phyloP scores from a whole-genome alignment of 37 sponge, comb jelly and placozoan genomes.

The Lycopodina hypogea region DNA sequence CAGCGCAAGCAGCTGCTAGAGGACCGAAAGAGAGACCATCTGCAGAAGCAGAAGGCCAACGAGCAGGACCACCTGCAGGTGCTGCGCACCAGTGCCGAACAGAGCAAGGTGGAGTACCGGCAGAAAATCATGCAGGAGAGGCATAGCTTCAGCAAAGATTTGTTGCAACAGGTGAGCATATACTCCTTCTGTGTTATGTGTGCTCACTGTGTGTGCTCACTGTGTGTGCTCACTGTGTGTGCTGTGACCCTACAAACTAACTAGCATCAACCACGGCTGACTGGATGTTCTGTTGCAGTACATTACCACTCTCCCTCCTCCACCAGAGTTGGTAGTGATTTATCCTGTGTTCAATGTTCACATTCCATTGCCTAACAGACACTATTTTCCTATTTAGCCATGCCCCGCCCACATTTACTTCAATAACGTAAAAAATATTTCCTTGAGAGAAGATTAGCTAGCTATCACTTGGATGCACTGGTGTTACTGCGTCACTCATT shows the following conservation, averaged over 20 bases:
- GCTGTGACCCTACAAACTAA: not conserved
- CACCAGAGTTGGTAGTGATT: no score
- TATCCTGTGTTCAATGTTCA: no score
- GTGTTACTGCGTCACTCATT: no score
- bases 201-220: not conserved
- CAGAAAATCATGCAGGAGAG: conserved; percentile 67
- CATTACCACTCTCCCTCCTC: no score
- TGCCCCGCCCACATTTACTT: no score
- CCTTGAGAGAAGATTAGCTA: no score
- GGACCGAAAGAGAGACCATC: conserved; percentile 72
- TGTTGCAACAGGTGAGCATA: conserved; percentile 71
- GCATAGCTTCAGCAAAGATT: conserved; percentile 75
- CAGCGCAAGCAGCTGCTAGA: conserved; percentile 67
- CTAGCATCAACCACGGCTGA: not conserved
- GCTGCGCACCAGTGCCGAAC: conserved; percentile 64
- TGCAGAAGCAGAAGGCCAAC: conserved; percentile 53
- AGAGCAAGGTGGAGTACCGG: conserved; percentile 66
- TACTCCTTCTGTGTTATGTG: no score
- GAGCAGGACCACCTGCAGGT: conserved; percentile 74
- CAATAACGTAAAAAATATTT: no score
- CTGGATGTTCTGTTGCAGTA: no score
- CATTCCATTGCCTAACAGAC: no score
- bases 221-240: not conserved
- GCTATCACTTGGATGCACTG: no score
- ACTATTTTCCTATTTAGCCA: no score